Evolutionary conservation across 2,797 vertebrate species (phyloP).

Genomic region (Girardinus metallicus): DNA sequence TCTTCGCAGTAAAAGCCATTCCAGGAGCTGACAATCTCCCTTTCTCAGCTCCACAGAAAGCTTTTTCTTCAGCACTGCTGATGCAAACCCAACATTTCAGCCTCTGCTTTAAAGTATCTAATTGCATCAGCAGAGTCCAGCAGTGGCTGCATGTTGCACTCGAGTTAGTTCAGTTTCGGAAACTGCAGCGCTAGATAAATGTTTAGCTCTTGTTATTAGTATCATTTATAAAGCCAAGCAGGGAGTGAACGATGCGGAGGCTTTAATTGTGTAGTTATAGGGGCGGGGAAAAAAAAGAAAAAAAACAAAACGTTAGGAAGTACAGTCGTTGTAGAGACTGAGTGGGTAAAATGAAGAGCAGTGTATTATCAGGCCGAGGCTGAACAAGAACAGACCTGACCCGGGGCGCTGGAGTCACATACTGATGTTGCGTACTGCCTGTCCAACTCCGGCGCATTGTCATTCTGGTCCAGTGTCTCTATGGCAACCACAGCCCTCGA

Average conservation of each 20-base stretch:
- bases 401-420: constrained; percentile 86
- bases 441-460: constrained; percentile 90
- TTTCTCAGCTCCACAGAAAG: background rate
- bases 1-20: background rate
- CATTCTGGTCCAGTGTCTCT: constrained; percentile 91
- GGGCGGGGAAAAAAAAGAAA: background rate
- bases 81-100: constrained; percentile 4
- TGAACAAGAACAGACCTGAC: constrained; percentile 81
- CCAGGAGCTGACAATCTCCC: constrained; percentile 3
- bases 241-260: background rate
- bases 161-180: background rate
- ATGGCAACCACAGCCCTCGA: constrained; percentile 87
- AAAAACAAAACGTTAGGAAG: background rate
- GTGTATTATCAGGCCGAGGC: constrained; percentile 10
- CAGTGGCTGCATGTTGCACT: constrained; percentile 2
- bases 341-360: constrained; percentile 13
- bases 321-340: background rate
- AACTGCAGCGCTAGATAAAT: background rate
- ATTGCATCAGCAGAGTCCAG: background rate
- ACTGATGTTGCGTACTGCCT: constrained; percentile 86
- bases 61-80: background rate
- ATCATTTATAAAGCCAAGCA: background rate
- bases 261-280: background rate
- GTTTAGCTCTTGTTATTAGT: background rate
- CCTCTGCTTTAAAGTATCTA: background rate